Evolutionary conservation across 2,888 invertebrate species (phyloP), one percentile per base, ranked within the genome.

Genomic region (Cephonodes hylas): DNA sequence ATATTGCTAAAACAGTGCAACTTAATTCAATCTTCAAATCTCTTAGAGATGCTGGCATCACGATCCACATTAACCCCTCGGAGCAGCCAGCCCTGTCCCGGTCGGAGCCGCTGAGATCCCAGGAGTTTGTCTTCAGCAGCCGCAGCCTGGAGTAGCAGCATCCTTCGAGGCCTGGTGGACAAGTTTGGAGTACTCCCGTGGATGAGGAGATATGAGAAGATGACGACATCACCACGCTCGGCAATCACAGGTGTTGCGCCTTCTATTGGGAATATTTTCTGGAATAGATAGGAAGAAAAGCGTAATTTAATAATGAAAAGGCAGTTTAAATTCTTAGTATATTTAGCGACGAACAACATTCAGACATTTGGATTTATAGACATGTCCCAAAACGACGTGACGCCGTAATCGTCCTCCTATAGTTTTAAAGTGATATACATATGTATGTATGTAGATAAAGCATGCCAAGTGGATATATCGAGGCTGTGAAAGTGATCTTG

Each of bases 131-230:
- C 94, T 15, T 94, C 93, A 0, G 93, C 94, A 0, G 92, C 85
- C 64, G 91, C 89, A 25, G 93, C 70, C 82, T 94, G 93, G 0
- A 91, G 78, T 3, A 94, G 85, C 64, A 94, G 86, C 94, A 94
- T 94, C 7, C 94, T 82, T 0, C 94, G 84, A 0, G 88, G 77
- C 15, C 85, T 75, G 0, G 69, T 67, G 0, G 93, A 93, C 4
- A 75, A 66, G 76, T 94, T 94, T 18, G 89, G 71, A 6, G 93
- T 92, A 56, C 94, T 94, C 45, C 94, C 94, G 70, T 94, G 94
- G 25, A 94, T 79, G 42, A 94, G 80, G 6, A 94, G 83, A 72
- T 94, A 94, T 0, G 94, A 94, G 76, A 94, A 94, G 20, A 94
- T 80, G 1, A 94, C 85, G n/a, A 94, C 79, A 63, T 94, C 93